A percentile compares a stretch with the other conserved stretches of the same genome.
These are phyloP conservation scores for Brachionus angularis DNA, from an alignment of 1,140 invertebrate genomes.

Conservation along the genomic window DNA sequence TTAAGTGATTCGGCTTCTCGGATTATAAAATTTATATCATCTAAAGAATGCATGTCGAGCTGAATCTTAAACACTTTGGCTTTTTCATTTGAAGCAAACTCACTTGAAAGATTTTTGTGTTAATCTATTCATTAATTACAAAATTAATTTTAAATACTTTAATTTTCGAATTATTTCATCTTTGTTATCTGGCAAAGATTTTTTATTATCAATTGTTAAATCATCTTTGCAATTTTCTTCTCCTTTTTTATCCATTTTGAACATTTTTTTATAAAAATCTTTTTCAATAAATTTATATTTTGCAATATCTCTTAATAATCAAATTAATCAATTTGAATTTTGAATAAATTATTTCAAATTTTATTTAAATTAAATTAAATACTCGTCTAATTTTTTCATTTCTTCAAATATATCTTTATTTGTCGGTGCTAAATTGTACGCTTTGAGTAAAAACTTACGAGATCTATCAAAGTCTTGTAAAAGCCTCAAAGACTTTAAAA, in stretches of 20 bases:
- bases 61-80: constrained; percentile 26
- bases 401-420: constrained; percentile 31
- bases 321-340: background rate
- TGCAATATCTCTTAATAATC: constrained; percentile 13
- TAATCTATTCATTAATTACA: background rate
- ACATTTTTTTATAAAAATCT: constrained; percentile 40
- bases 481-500: background rate
- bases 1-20: constrained; percentile 26
- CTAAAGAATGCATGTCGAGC: constrained; percentile 20
- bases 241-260: background rate
- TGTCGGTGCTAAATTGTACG: constrained; percentile 5
- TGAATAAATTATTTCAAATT: background rate
- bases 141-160: constrained; percentile 2
- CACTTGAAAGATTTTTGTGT: background rate
- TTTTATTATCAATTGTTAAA: background rate
- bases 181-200: background rate
- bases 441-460: background rate
- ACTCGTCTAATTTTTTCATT: constrained; percentile 5
- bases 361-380: background rate
- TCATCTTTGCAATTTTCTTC: background rate
- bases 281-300: constrained; percentile 37
- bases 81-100: constrained; percentile 28
- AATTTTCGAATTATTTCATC: constrained; percentile 31
- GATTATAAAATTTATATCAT: constrained; percentile 29
- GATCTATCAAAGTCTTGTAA: constrained; percentile 39